phyloP scores from a whole-genome alignment of 2,797 vertebrate species.

The Pseudochaenichthys georgianus region DNA sequence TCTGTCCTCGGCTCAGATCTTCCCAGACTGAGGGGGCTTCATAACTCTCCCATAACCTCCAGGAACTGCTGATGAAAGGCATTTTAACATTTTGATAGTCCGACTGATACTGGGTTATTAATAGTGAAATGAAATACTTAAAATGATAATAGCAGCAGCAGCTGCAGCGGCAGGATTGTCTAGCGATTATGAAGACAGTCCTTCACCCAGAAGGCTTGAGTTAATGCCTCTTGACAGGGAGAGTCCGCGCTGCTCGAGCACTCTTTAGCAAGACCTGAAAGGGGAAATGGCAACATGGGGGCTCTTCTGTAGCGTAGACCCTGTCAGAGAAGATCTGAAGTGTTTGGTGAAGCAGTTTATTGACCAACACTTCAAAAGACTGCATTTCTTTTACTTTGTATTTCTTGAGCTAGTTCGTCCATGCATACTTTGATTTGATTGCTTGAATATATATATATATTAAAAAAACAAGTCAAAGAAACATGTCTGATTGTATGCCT shows the following conservation, averaged over 20 bases:
- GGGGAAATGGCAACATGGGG: neutral
- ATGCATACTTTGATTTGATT: too few species aligned
- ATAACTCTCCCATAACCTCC: constrained; percentile 14
- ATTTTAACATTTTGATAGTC: constrained; percentile 9
- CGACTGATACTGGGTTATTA: constrained; percentile 16
- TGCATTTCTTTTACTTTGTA: neutral
- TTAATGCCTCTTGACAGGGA: neutral
- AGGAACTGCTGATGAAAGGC: constrained; percentile 24
- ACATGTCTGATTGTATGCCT: too few species aligned
- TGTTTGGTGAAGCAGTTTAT: neutral
- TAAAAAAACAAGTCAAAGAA: too few species aligned
- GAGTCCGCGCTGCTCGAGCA: neutral
- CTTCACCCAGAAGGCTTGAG: neutral
- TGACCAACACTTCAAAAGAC: neutral
- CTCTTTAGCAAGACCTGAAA: constrained; percentile 6
- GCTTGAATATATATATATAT: too few species aligned
- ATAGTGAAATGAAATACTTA: constrained; percentile 20
- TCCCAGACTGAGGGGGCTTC: constrained; percentile 17
- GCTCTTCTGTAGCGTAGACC: neutral
- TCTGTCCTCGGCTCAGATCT: neutral
- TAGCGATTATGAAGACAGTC: neutral
- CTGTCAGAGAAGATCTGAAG: neutral
- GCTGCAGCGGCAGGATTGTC: neutral
- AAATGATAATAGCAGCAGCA: constrained; percentile 1
- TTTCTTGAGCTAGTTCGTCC: too few species aligned